These are phyloP conservation scores for Coptodon bakossiorum DNA, from an alignment of 2,113 vertebrate species.

Conservation along the genomic window DNA sequence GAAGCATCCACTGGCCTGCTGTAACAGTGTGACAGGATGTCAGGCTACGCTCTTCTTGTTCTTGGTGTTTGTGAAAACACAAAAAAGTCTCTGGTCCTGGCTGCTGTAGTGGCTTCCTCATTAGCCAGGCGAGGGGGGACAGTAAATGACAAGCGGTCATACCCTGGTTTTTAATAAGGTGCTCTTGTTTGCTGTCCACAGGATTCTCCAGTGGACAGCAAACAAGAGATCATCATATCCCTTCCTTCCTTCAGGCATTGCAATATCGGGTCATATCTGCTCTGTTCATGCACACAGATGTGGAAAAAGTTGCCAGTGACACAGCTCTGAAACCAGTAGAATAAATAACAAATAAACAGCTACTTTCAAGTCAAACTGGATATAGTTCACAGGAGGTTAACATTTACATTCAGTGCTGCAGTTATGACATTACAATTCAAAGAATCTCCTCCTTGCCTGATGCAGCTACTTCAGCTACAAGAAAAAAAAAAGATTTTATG, in stretches of 20 bases:
- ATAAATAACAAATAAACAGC: background rate
- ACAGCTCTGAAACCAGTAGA: background rate
- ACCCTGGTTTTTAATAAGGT: conserved; percentile 3
- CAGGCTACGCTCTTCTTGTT: background rate
- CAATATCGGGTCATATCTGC: background rate
- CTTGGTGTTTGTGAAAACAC: background rate
- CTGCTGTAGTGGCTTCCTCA: background rate
- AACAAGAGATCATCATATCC: background rate
- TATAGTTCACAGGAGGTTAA: conserved; percentile 1
- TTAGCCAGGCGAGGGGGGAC: conserved; percentile 16
- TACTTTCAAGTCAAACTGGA: background rate
- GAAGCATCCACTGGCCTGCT: conserved; percentile 17
- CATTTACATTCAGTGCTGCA: background rate
- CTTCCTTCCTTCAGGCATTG: background rate
- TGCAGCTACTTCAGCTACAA: background rate
- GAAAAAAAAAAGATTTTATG: background rate
- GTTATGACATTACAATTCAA: conserved; percentile 15
- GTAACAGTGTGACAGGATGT: conserved; percentile 32
- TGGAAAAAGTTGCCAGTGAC: background rate
- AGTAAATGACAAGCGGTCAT: conserved; percentile 20
- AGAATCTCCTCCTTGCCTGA: background rate
- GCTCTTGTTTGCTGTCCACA: background rate
- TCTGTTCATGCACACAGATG: background rate
- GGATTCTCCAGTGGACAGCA: conserved; percentile 2
- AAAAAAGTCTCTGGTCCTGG: background rate